These are phyloP conservation scores for Micronycteris hirsuta DNA, from an alignment of 2,113 vertebrate species.

Conservation along the genomic window DNA sequence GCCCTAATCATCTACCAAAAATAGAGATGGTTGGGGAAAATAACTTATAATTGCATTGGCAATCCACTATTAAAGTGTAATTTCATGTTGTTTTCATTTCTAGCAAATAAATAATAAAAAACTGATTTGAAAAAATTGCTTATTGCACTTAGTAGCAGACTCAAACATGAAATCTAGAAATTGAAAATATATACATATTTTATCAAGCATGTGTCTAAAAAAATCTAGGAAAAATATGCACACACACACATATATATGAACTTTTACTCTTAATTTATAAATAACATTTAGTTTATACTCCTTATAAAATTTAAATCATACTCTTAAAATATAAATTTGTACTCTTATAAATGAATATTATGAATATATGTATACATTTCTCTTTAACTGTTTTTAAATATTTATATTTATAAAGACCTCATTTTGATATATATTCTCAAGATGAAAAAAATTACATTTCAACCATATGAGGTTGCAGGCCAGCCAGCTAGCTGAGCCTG, in stretches of 20 bases:
- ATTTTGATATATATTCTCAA: background rate
- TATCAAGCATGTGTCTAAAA: constrained; percentile 41
- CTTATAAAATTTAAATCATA: constrained; percentile 44
- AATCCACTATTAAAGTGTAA: constrained; percentile 77
- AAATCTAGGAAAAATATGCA: constrained; percentile 39
- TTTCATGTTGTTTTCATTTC: constrained; percentile 77
- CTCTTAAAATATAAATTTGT: constrained; percentile 33
- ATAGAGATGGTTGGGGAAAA: constrained; percentile 76
- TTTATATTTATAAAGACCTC: constrained; percentile 36
- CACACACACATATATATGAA: constrained; percentile 19
- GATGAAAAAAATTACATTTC: background rate
- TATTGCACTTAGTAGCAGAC: constrained; percentile 57
- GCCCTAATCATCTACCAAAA: constrained; percentile 77
- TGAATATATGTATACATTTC: background rate
- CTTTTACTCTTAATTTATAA: constrained; percentile 41
- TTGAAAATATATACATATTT: constrained; percentile 56
- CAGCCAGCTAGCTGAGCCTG: background rate
- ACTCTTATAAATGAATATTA: constrained; percentile 38
- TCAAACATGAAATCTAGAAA: constrained; percentile 66
- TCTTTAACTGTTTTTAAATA: constrained; percentile 29
- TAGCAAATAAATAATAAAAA: constrained; percentile 74
- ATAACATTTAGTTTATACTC: constrained; percentile 30
- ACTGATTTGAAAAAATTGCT: constrained; percentile 72
- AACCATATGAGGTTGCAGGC: background rate
- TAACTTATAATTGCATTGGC: constrained; percentile 78